Evolutionary conservation across 2,888 invertebrate species (phyloP), one percentile per base, ranked within the genome.

Genomic region (Monoplex corrugatus): DNA sequence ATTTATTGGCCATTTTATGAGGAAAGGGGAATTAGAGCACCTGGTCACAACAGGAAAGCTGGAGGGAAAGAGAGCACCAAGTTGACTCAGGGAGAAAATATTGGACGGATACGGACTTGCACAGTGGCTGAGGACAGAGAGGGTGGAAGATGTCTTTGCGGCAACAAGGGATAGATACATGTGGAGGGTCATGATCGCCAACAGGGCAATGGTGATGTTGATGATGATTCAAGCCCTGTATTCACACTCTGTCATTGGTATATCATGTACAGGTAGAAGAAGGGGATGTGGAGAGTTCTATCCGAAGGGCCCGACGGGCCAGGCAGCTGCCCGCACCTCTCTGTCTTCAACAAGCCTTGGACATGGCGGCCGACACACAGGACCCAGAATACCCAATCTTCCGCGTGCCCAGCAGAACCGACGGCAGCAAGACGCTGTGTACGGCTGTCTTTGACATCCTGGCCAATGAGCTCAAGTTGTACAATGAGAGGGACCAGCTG

Each of bases 381-480:
- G 89, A 91, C 78, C 28, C 87, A 16, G 35, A 88, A 13, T 92
- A 92, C 45, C 92, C 93, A 28, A 91, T 93, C 40, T 92, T 89
- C 86, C 82, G 92, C n/a, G 86, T 87, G 19, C 91, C 90, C 0
- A 86, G 91, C 5, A 86, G 89, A 5, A 90, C 90, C 38, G 92
- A 92, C 72, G 43, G 43, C 16, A 50, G 87, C 13, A 89, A 80
- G 8, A 93, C 93, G 16, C 87, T 91, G 19, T 89, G 90, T 32
- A 92, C 93, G 32, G 92, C 92, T 2, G 89, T 92, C 28, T 91
- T 92, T 80, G 90, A 93, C 78, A 45, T 92, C 43, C 82, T 90
- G 19, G 86, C 84, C 19, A 92, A 89, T 40, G 68, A 89, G 38
- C 68, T 93, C 35, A 88, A 90, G 16, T 82, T 93, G 40, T 93